Base-by-base conservation (phyloP, 2,113 vertebrate genomes). In the Channa argus region DNA sequence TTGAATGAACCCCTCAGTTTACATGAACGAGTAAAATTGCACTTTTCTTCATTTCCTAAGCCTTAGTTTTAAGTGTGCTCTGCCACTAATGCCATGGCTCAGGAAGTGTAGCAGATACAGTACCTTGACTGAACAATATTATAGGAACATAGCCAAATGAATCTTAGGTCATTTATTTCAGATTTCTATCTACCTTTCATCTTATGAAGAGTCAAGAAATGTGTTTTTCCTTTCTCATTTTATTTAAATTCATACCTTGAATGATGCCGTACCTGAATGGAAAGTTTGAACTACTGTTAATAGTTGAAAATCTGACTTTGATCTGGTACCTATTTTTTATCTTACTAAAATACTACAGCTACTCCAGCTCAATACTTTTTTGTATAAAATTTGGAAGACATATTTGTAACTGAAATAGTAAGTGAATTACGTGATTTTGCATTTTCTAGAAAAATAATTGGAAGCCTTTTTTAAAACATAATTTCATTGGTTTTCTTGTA, bases 1-100 rank as follows among this genome's bases (percentile, higher is more conserved):
- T 62, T 63, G 34, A 86, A 85, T 61, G 54, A 63, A 69, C 78
- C 85, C 72, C 85, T 70, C 9, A 71, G 79, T 77, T 68, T 74
- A 73, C 55, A 85, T 88, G 74, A 91, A 84, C 14, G 51, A 51
- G 63, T 67, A 24, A 56, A 52, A 84, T 79, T 69, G 83, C 60
- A 71, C 69, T 72, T 75, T 58, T 45, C 43, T 55, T 62, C 49
- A 61, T 89, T 77, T 69, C 61, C 71, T 62, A 55, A 46, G 59
- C 55, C 76, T 76, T 66, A 70, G 44, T 79, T 79, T 68, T 79
- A 80, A 84, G 81, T 83, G 64, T 71, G 68, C 79, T 77, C 33
- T 70, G 59, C 75, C 60, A 68, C 71, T 81, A 74, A 70, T 15
- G 62, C 50, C 71, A 37, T 14, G 54, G 71, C 47, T 76, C 41